Base-by-base conservation (phyloP, 2,888 invertebrate genomes). In the Nemotelus nigrinus region DNA sequence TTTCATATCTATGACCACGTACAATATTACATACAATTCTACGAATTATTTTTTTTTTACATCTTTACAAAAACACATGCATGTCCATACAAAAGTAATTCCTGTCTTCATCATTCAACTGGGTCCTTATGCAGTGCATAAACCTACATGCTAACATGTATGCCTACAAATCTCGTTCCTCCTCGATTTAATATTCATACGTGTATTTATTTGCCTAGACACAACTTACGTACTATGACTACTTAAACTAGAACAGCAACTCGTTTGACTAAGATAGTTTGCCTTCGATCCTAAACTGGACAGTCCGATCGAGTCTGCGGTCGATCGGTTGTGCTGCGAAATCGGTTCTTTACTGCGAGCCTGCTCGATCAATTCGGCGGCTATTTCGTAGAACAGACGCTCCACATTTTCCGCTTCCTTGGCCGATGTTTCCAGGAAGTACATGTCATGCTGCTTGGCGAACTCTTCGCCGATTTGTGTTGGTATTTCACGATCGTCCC, bases 391-490 rank as follows among this genome's bases (percentile, higher is more conserved):
- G 87, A 99, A 99, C 79, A 99, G 89, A 85, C 94, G 92, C 86
- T 99, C 98, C 3, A 99, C 98, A 89, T 99, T 98, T 84, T 98
- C 98, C 2, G 98, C 96, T 88, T 98, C 97, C 86, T 98, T 97
- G 0, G 98, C 98, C 0, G 98, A 98, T 0, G 98, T 99, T 89
- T 99, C 98, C 82, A 99, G 90, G 88, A 98, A 99, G 87, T 97
- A 97, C 96, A 99, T 99, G 83, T 96, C 95, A 85, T 98, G 96
- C 82, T 96, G 91, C 84, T 95, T 95, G 41, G 98, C 96, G 89
- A 99, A 99, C 86, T 97, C 96, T 87, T 96, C 96, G 1, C 98
- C 99, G 67, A 98, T 96, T 84, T 96, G 94, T 47, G 94, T 93
- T 1, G 98, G 98, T 47, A 85, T 86, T 89, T 99, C 98, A 81